Evolutionary conservation across 1,140 invertebrate genomes (phyloP).

Genomic region (Drosophila mojavensis): DNA sequence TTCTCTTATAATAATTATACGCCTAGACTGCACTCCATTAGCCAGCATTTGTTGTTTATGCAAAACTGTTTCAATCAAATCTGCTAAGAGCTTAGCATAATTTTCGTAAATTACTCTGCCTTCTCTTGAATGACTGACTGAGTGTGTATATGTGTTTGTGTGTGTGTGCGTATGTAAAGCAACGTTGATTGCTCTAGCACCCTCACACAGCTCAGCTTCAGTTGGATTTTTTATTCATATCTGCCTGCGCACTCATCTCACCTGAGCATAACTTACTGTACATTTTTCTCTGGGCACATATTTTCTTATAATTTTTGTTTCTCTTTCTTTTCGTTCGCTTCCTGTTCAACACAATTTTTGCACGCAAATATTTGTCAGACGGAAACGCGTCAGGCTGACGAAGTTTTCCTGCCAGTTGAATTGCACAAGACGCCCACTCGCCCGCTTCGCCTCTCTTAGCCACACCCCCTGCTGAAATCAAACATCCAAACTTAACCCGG

Average conservation of each 20-base stretch:
- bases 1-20: background rate
- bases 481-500: slow-evolving; percentile 40
- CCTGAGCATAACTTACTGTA: slow-evolving; percentile 21
- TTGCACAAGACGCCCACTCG: slow-evolving; percentile 31
- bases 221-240: background rate
- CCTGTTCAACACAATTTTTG: slow-evolving; percentile 32
- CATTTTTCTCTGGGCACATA: background rate
- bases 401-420: slow-evolving; percentile 51
- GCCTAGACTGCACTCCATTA: background rate
- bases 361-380: slow-evolving; percentile 52
- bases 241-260: background rate
- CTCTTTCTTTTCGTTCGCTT: background rate
- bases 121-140: background rate
- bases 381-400: slow-evolving; percentile 49
- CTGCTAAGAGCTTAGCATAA: slow-evolving; percentile 10
- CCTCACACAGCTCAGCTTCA: background rate
- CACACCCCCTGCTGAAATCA: slow-evolving; percentile 48
- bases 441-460: background rate
- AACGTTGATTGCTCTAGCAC: slow-evolving; percentile 39
- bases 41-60: slow-evolving; percentile 4
- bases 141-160: background rate
- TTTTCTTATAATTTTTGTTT: background rate
- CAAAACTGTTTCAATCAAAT: slow-evolving; percentile 11
- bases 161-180: slow-evolving; percentile 1
- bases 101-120: slow-evolving; percentile 21